Base-by-base conservation (phyloP, 2,797 vertebrate genomes). In the Coluber constrictor region DNA sequence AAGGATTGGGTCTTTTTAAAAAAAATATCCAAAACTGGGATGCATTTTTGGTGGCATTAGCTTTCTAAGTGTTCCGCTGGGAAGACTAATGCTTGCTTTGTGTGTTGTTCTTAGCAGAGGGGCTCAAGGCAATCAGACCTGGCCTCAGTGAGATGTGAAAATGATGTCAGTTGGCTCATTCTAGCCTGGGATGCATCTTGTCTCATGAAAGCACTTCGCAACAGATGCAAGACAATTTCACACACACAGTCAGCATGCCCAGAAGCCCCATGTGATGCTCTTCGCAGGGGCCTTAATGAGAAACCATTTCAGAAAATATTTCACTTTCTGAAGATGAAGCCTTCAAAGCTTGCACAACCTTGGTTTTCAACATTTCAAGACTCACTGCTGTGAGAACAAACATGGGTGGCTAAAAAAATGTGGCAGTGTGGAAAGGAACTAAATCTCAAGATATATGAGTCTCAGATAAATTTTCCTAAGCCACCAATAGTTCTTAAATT, bases 401-500 rank as follows among this genome's bases (percentile, higher is more conserved):
- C 79, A 25, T 25, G 43, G 4, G 79, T 83, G 79, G 37, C 23
- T 83, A 47, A 47, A 83, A 83, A 83, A 83, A 32, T 12, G 43
- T 47, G 79, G 23, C 23, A 47, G 23, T 83, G 37, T 83, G 1
- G 43, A 83, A 83, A 4, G 23, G 43, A 83, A 90, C 20, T 16
- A 43, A 60, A 12, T 91, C 16, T 70, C 70, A 61, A 91, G 83
- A 61, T 12, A 79, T 56, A 91, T 61, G 47, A 66, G 57, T 91
- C 90, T 56, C n/a, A 59, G 86, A 86, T 91, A 91, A n/a, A 59
- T 91, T 93, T 93, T 91, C 87, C 32, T 63, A 56, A 89, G 10
- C 57, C 59, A 32, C 47, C 23, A 11, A 29, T 89, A 27, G 56
- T 91, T 93, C 56, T 88, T 91, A 89, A 93, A 91, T 91, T 23